Base-by-base conservation (phyloP, 2,888 invertebrate genomes). In the Cantharis rustica region DNA sequence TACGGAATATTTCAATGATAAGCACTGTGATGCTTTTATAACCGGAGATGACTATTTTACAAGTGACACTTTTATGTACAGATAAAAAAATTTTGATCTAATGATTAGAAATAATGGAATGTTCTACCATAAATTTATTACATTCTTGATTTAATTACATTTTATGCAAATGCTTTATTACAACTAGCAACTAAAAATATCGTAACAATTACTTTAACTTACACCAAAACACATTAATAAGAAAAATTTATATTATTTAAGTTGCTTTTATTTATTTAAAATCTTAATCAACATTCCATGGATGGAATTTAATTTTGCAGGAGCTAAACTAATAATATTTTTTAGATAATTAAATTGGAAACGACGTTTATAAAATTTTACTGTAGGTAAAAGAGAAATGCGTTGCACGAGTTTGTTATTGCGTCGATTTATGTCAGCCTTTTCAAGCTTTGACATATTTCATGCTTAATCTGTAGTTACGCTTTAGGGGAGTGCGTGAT, bases 391-490 rank as follows among this genome's bases (percentile, higher is more conserved):
- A 72, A 66, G 31, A 10, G 26, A 16, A 20, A 63, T 27, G 31
- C 15, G 20, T 47, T 15, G 63, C 66, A 72, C 66, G 16, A 68
- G 63, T 61, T 74, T 69, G 27, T 23, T 61, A 74, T 64, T 26
- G 23, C 16, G 64, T 69, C 70, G 74, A 74, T 69, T 69, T 23
- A 61, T 74, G 74, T 63, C 74, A 63, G 27, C 31, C 23, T 69
- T 74, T 74, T 70, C 66, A 47, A 27, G 73, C 69, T 66, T 72
- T 61, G 69, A 74, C 74, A 74, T 74, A 74, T 74, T 74, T 74
- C 74, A 74, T 74, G 74, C 74, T 70, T 74, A 74, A 74, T 74
- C 74, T 74, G 69, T 61, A 74, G 63, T 61, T 15, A 26, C 27
- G 62, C 69, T 64, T 23, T 64, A 68, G 70, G 68, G 20, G 16